These are phyloP conservation scores for Brachionus koreanus DNA, from an alignment of 1,140 invertebrate species.

Conservation along the genomic window DNA sequence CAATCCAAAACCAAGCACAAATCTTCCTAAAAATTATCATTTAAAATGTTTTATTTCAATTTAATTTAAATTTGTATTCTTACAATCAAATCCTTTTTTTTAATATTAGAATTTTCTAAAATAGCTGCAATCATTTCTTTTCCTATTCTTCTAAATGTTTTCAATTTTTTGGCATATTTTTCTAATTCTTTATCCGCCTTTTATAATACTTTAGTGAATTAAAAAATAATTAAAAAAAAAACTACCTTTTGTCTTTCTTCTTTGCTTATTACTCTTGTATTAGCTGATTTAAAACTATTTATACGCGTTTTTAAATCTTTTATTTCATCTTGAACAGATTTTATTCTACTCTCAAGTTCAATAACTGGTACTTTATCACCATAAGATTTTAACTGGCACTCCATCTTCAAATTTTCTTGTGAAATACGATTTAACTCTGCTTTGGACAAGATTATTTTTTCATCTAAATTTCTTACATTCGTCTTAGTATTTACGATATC, in stretches of 20 bases:
- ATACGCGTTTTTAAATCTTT: neutral
- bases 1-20: conserved; percentile 32
- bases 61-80: neutral
- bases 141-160: neutral
- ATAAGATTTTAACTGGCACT: neutral
- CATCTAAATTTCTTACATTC: conserved; percentile 31
- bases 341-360: conserved; percentile 4
- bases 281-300: neutral
- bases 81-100: conserved; percentile 41
- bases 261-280: neutral
- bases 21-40: conserved; percentile 6
- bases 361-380: neutral
- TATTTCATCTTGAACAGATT: neutral
- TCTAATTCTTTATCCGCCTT: conserved; percentile 26
- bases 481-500: neutral
- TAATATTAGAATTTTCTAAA: conserved; percentile 43
- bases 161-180: conserved; percentile 16
- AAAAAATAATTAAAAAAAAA: neutral
- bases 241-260: conserved; percentile 10
- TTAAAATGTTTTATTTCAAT: neutral
- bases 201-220: neutral
- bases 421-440: conserved; percentile 6
- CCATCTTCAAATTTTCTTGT: neutral
- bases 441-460: conserved; percentile 2
- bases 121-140: conserved; percentile 39